These are phyloP conservation scores for Galeopterus variegatus DNA, from an alignment of 2,113 vertebrate genomes.

Conservation along the genomic window DNA sequence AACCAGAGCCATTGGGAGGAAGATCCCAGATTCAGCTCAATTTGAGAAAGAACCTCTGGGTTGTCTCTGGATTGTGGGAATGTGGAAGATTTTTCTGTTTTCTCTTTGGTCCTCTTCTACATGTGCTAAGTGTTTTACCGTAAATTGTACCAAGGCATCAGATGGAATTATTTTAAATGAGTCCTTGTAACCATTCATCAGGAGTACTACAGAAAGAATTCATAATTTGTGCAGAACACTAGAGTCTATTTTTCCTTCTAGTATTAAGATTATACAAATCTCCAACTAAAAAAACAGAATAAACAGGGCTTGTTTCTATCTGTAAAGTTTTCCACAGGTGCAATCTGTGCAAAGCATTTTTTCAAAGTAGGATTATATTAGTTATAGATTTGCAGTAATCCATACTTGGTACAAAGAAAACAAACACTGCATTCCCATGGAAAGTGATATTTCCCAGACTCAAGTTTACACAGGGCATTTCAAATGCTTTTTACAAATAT, in stretches of 20 bases:
- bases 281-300: neutral
- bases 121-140: neutral
- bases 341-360: neutral
- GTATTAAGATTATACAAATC: neutral
- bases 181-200: neutral
- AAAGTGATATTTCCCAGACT: neutral
- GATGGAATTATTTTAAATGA: constrained; percentile 3
- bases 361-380: neutral
- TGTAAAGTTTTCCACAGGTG: neutral
- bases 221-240: neutral
- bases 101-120: neutral
- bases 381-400: constrained; percentile 40
- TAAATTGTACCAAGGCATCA: neutral
- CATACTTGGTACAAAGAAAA: neutral
- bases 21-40: neutral
- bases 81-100: neutral
- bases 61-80: neutral
- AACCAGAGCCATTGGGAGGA: neutral
- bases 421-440: neutral
- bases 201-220: neutral
- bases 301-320: neutral
- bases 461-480: neutral
- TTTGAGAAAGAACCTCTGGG: neutral
- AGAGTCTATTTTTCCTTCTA: neutral
- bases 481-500: constrained; percentile 14